A percentile compares a stretch with the other conserved stretches of the same genome.
Evolutionary conservation across 2,797 vertebrate species (phyloP).

Genomic region (Crax fasciolata): DNA sequence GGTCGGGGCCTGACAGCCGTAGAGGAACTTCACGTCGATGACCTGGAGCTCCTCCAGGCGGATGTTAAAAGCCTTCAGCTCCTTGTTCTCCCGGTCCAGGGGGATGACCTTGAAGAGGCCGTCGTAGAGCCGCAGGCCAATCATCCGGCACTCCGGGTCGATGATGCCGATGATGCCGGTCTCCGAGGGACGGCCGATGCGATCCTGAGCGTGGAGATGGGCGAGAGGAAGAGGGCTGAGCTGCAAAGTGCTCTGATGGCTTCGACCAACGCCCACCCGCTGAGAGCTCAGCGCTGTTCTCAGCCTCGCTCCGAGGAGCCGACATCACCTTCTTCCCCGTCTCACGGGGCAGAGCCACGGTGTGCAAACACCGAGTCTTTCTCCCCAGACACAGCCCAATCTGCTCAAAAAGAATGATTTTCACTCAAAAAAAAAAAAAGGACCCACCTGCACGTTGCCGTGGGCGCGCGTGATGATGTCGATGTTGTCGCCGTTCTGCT

Average conservation of each 20-base stretch:
- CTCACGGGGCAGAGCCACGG: rapidly evolving
- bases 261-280: rapidly evolving
- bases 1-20: slow-evolving; percentile 96
- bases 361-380: neutral
- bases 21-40: slow-evolving; percentile 98
- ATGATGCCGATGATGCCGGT: slow-evolving; percentile 98
- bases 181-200: slow-evolving; percentile 97
- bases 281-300: neutral
- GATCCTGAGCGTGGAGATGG: slow-evolving; percentile 78
- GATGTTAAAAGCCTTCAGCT: slow-evolving; percentile 98
- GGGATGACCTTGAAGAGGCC: slow-evolving; percentile 99
- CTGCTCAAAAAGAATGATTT: neutral
- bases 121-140: slow-evolving; percentile 95
- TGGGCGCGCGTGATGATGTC: slow-evolving; percentile 98
- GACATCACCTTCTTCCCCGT: neutral
- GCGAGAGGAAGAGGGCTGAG: rapidly evolving
- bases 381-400: too few species aligned
- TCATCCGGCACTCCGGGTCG: slow-evolving; percentile 98
- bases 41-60: slow-evolving; percentile 97
- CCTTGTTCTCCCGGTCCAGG: slow-evolving; percentile 95
- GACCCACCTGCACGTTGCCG: slow-evolving; percentile 95
- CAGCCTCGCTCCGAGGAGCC: neutral
- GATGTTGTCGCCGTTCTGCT: slow-evolving; percentile 96
- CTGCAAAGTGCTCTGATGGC: rapidly evolving
- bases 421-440: neutral